Evolutionary conservation across 92 coral and sea anemone species (phyloP).

Genomic region (Isaurus tuberculatus): DNA sequence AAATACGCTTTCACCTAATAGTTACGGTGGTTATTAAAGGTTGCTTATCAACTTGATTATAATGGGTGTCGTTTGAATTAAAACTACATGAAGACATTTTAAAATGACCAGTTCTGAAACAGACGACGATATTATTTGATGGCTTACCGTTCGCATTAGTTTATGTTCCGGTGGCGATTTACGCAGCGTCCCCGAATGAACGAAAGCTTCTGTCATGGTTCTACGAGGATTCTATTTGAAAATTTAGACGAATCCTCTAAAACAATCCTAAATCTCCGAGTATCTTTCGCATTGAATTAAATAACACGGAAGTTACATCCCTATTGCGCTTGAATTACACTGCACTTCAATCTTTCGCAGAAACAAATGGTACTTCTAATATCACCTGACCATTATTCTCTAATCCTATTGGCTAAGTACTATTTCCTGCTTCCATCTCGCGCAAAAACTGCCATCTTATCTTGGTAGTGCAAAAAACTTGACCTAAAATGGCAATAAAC

Average conservation of each 20-base stretch:
- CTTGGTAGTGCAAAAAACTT: background rate
- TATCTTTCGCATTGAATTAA: background rate
- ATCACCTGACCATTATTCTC: background rate
- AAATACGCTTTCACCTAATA: background rate
- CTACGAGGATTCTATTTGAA: background rate
- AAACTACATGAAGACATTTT: background rate
- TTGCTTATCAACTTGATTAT: background rate
- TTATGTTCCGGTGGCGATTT: conserved; percentile 47
- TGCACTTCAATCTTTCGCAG: conserved; percentile 7
- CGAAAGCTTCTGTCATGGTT: conserved; percentile 18
- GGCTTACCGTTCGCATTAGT: conserved; percentile 45
- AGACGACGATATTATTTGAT: background rate
- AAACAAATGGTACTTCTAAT: background rate
- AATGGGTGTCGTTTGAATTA: background rate
- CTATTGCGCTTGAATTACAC: conserved; percentile 1
- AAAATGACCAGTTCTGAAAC: background rate
- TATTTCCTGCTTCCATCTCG: conserved; percentile 15
- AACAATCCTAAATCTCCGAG: background rate
- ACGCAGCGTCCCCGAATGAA: conserved; percentile 37
- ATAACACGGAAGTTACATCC: conserved; percentile 46
- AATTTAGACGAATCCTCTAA: conserved; percentile 10
- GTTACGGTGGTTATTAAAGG: too few relatives aligned
- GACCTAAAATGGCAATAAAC: conserved; percentile 37
- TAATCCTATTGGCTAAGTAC: conserved; percentile 8
- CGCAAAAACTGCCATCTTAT: background rate